These are phyloP conservation scores for Tragelaphus imberbis DNA, from an alignment of 2,113 vertebrate species.

Conservation along the genomic window DNA sequence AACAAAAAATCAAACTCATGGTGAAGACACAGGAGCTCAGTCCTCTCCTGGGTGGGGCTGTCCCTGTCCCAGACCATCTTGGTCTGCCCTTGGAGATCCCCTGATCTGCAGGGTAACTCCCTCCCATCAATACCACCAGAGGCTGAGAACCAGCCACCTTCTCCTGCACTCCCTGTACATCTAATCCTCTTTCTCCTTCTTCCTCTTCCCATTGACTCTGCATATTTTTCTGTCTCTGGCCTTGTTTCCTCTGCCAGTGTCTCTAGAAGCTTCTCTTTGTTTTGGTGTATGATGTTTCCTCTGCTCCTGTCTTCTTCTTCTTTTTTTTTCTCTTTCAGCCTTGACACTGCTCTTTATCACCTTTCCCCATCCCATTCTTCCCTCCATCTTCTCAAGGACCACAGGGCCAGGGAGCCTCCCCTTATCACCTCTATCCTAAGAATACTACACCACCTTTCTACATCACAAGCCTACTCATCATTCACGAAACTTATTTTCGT, in stretches of 20 bases:
- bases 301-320: neutral
- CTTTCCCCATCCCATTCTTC: neutral
- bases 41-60: neutral
- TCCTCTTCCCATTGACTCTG: too few relatives aligned
- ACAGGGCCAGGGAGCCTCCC: neutral
- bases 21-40: neutral
- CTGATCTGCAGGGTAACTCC: too few relatives aligned
- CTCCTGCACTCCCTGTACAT: accelerated
- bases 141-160: neutral
- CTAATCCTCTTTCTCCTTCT: neutral
- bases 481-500: neutral
- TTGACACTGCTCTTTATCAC: neutral
- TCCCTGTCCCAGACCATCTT: neutral
- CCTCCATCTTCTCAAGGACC: neutral
- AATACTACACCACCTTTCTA: neutral
- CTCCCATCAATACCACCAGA: neutral
- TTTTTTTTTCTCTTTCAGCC: neutral
- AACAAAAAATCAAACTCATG: neutral
- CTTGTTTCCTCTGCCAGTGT: neutral
- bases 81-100: neutral
- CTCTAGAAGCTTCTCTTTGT: neutral
- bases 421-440: neutral
- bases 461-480: neutral
- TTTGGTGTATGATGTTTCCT: neutral
- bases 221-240: neutral